phyloP scores from a whole-genome alignment of 2,797 vertebrate genomes.

The Platalea minor region DNA sequence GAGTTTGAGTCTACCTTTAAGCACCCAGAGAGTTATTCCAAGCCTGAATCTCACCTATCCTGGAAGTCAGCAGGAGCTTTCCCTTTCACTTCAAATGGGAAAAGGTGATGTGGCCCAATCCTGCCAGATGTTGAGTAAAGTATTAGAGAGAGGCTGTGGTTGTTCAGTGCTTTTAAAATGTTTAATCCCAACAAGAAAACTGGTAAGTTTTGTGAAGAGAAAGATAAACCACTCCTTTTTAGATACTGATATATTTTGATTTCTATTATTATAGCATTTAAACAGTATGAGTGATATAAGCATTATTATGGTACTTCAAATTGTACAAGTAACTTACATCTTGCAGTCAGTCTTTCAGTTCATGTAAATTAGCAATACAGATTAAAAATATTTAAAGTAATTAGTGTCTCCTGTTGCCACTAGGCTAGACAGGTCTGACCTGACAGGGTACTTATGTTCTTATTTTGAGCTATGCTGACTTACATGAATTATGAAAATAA shows the following conservation, averaged over 20 bases:
- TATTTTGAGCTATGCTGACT: background rate
- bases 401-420: background rate
- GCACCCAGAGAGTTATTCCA: background rate
- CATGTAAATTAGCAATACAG: background rate
- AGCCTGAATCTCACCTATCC: background rate
- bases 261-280: background rate
- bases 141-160: background rate
- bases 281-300: background rate
- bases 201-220: background rate
- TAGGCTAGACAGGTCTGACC: background rate
- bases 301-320: background rate
- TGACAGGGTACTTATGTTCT: background rate
- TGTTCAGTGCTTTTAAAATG: background rate
- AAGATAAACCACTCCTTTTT: background rate
- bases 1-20: background rate
- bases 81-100: background rate
- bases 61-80: background rate
- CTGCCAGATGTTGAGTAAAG: background rate
- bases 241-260: background rate
- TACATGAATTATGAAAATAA: background rate
- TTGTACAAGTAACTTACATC: background rate
- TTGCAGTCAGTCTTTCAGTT: background rate
- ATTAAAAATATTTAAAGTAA: background rate
- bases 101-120: background rate
- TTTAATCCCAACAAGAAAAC: background rate